phyloP scores from a whole-genome alignment of 2,797 vertebrate species.

The Crossoptilon crossoptilon region DNA sequence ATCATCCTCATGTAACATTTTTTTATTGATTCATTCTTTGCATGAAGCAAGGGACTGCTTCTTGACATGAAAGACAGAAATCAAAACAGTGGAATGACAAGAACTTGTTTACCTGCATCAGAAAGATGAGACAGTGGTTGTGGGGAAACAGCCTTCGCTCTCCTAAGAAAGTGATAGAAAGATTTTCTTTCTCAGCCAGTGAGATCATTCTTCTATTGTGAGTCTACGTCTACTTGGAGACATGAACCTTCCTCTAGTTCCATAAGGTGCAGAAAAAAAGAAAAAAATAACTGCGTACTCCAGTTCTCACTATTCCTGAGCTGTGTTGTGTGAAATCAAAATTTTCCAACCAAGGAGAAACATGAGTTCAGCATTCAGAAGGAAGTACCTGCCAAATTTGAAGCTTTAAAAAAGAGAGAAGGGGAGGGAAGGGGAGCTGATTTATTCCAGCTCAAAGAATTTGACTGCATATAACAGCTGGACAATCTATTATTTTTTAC shows the following conservation, averaged over 20 bases:
- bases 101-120: not conserved
- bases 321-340: not conserved
- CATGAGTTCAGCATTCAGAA: not conserved
- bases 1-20: not conserved
- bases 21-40: not conserved
- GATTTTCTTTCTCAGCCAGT: not conserved
- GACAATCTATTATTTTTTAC: conserved; percentile 6
- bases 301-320: conserved; percentile 1
- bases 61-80: not conserved
- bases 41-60: not conserved
- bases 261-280: not conserved
- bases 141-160: accelerated
- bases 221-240: not conserved
- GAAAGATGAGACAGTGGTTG: not conserved
- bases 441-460: conserved; percentile 44
- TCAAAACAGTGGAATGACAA: not conserved
- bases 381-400: not conserved
- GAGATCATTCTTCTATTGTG: not conserved
- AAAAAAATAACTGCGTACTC: not conserved
- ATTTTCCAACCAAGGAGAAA: not conserved
- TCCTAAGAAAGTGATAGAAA: not conserved
- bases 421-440: not conserved
- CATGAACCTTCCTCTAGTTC: not conserved
- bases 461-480: conserved; percentile 28
- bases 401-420: not conserved